Base-by-base conservation (phyloP, 2,113 vertebrate genomes). In the Sardina pilchardus region DNA sequence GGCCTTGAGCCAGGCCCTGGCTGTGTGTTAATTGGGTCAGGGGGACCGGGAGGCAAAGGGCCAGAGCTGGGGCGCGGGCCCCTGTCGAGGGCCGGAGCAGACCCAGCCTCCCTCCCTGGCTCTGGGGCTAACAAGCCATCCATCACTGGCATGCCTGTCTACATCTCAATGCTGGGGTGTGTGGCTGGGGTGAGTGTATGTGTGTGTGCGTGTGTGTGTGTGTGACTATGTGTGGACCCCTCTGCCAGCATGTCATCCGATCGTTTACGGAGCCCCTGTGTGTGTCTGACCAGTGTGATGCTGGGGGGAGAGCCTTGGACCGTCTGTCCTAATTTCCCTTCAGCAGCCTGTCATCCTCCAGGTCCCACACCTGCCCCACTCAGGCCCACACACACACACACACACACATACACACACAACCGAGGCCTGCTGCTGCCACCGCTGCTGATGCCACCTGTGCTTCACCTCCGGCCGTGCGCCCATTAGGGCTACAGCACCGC, bases 61-160 rank as follows among this genome's bases (percentile, higher is more conserved):
- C 83, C 47, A 63, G 85, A 34, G 36, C 82, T 67, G 47, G 59
- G 84, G 88, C 26, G 50, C 14, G 87, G 83, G 84, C 85, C 87
- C 81, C 50, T 90, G 85, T 84, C 71, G 71, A 88, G 86, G 83
- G 86, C 86, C 84, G 75, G 83, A 71, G 63, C 67, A 82, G 81
- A 81, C 81, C 85, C 87, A 86, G 85, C 47, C 45, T 50, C 42
- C 84, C 84, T 84, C 85, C 48, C 84, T 82, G 88, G 86, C 88
- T 85, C 85, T 59, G 81, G 85, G 63, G 78, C 85, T 50, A 90
- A 80, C 88, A 86, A 86, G 85, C 85, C 71, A 88, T 89, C 87
- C 89, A 90, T 90, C 88, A 90, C 78, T 71, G 16, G 82, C 80
- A 78, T n/a, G n/a, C 81, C 81, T n/a, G 71, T 86, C 88, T 89